phyloP scores from a whole-genome alignment of 2,113 vertebrate species.

The Leucosticte australis region DNA sequence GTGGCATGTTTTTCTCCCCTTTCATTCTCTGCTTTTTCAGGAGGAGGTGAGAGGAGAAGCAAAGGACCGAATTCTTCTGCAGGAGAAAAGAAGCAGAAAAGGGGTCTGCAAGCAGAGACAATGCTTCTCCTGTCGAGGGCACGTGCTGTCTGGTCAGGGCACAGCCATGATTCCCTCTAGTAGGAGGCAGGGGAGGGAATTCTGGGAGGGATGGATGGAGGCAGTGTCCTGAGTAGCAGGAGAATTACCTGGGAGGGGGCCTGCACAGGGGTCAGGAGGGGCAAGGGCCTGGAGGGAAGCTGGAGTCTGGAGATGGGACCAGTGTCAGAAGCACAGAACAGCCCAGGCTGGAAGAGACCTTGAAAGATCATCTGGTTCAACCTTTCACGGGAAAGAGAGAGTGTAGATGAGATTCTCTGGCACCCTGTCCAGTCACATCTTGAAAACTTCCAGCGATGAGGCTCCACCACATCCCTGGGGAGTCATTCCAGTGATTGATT shows the following conservation, averaged over 20 bases:
- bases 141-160: rapidly evolving
- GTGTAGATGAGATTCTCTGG: neutral
- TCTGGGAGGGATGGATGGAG: neutral
- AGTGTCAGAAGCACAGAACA: neutral
- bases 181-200: neutral
- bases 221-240: neutral
- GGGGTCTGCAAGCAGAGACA: neutral
- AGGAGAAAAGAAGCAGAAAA: neutral
- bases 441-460: rapidly evolving
- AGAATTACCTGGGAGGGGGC: rapidly evolving
- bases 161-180: neutral
- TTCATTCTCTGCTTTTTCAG: neutral
- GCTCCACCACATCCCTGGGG: neutral
- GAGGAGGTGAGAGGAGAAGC: neutral
- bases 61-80: neutral
- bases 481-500: neutral
- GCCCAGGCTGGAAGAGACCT: neutral
- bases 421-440: neutral
- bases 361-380: neutral
- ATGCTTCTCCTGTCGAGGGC: neutral
- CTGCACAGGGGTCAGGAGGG: neutral
- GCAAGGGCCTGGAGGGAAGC: neutral
- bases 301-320: rapidly evolving
- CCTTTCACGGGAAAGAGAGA: neutral
- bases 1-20: neutral